Evolutionary conservation across 2,113 vertebrate genomes (phyloP).

Genomic region (Micronycteris hirsuta): DNA sequence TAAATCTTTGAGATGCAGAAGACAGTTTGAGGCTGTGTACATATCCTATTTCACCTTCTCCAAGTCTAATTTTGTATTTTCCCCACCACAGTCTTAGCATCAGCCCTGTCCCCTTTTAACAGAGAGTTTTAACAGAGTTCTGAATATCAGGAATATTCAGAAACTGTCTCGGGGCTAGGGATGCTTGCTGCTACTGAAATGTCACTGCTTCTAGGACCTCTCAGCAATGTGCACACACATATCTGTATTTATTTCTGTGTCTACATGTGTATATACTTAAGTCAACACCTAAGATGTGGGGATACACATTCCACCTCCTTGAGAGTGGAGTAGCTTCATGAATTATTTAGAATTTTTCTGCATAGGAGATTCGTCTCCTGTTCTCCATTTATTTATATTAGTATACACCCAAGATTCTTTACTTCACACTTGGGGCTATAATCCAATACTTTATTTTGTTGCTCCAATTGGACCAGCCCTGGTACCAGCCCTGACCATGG

Average conservation of each 20-base stretch:
- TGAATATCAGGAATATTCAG: too few relatives aligned
- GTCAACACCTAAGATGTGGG: not conserved
- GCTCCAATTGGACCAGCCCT: not conserved
- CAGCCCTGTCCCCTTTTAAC: not conserved
- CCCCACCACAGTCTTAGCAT: not conserved
- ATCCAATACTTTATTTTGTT: not conserved
- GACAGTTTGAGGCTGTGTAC: not conserved
- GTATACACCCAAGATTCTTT: not conserved
- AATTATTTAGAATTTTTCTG: not conserved
- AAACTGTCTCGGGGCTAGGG: not conserved
- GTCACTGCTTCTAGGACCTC: not conserved
- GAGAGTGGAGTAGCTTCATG: not conserved
- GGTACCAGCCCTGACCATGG: not conserved
- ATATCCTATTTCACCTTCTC: not conserved
- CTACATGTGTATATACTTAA: not conserved
- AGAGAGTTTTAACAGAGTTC: too few relatives aligned
- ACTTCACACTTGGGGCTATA: not conserved
- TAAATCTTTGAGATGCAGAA: not conserved
- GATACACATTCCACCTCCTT: not conserved
- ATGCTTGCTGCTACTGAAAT: not conserved
- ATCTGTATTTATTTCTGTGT: not conserved
- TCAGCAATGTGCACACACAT: not conserved
- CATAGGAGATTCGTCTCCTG: not conserved
- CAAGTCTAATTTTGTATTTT: not conserved
- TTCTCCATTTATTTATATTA: not conserved